Base-by-base conservation (phyloP, 2,113 vertebrate species). In the Neolamprologus hecqui region DNA sequence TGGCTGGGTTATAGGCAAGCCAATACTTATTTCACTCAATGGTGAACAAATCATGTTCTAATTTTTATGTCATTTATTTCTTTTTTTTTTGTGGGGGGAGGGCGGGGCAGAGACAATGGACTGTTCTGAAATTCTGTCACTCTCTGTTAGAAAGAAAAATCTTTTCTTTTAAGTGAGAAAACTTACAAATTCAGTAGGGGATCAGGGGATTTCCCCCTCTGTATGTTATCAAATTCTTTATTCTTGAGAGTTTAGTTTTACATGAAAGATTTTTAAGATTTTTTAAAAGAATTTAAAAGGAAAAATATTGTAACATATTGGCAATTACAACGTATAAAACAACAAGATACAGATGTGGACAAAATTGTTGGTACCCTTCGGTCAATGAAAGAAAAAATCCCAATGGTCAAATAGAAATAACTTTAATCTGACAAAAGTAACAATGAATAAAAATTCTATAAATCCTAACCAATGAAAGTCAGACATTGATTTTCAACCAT, bases 371-470 rank as follows among this genome's bases (percentile, higher is more conserved):
- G 21, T 57, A 26, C 23, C 12, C 21, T 57, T 21, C 0, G 1
- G 51, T 11, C n/a, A 54, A 54, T 21, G 9, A 6, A 54, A 54
- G 2, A 57, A 57, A 57, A 57, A 14, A 2, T 14, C 21, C 3
- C 21, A 57, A 3, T 14, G 4, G 12, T 26, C 21, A 57, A 57
- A 57, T 2, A 57, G 12, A 57, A 57, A 57, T 14, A 57, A 57
- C 54, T 57, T 57, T 0, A 57, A 57, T 57, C 54, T 57, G 54
- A 26, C 54, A 57, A 26, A 57, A 26, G 12, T 57, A 57, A 57
- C 1, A 0, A 57, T 57, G 0, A 57, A 57, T 57, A 57, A 26
- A 55, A 55, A 7, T 55, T 26, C 21, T 13, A 26, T 4, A 1
- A 55, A 55, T 1, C 53, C 0, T 23, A 55, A 55, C 0, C 4